These are phyloP conservation scores for Eospalax fontanierii DNA, from an alignment of 2,797 vertebrate genomes.

Conservation along the genomic window DNA sequence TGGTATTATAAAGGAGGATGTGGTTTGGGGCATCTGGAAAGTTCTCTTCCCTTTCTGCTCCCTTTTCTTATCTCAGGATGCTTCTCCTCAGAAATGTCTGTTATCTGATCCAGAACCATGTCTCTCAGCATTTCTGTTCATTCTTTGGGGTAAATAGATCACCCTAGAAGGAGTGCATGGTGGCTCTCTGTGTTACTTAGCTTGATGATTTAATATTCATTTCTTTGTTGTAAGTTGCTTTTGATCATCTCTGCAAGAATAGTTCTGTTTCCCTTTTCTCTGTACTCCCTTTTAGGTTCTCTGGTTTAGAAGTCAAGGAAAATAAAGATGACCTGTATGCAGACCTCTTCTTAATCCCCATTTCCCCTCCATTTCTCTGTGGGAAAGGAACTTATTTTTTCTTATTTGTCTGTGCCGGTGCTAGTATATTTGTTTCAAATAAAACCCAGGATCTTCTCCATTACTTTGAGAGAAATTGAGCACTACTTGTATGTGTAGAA, in stretches of 20 bases:
- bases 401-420: neutral
- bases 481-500: neutral
- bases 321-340: neutral
- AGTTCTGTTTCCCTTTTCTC: neutral
- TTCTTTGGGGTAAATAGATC: neutral
- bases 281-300: neutral
- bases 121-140: neutral
- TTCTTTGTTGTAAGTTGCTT: constrained; percentile 10
- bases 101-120: neutral
- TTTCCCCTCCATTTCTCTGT: neutral
- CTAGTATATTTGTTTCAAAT: constrained; percentile 46
- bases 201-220: neutral
- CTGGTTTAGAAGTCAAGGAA: constrained; percentile 7
- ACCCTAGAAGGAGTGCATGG: neutral
- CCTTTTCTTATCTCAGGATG: constrained; percentile 20
- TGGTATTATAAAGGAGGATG: neutral
- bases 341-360: neutral
- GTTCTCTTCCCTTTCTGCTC: neutral
- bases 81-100: neutral
- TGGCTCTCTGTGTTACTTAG: neutral
- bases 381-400: neutral
- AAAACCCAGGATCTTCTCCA: neutral
- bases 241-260: neutral
- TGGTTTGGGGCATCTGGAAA: neutral
- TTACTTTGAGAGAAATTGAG: constrained; percentile 29